phyloP scores from a whole-genome alignment of 2,888 invertebrate genomes.

The Cosmorhoe ocellata region DNA sequence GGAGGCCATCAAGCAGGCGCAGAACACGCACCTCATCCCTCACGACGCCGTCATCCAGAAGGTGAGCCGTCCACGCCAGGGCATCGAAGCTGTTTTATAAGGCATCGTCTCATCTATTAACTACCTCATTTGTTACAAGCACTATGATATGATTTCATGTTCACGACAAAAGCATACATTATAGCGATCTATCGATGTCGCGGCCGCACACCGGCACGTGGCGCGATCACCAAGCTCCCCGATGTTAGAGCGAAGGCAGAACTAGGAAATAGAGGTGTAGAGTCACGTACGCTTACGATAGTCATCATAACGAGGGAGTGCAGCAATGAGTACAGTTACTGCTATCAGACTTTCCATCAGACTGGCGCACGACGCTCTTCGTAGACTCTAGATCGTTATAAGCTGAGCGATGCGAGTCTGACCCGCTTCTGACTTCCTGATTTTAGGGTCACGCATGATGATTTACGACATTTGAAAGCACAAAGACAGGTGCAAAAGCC shows the following conservation, averaged over 20 bases:
- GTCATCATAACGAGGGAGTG: slow-evolving; percentile 5
- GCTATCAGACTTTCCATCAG: slow-evolving; percentile 13
- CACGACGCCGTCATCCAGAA: slow-evolving; percentile 94
- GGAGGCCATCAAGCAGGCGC: slow-evolving; percentile 93
- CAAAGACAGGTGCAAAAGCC: no score
- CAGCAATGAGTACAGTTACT: slow-evolving; percentile 1
- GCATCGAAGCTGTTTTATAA: background rate
- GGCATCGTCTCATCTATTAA: no score
- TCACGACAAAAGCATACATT: no score
- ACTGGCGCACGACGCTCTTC: background rate
- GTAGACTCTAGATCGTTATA: slow-evolving; percentile 1
- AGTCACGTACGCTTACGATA: background rate
- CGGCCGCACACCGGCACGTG: no score
- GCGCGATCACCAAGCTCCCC: no score
- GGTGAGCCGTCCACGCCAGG: slow-evolving; percentile 58
- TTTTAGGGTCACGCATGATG: no score
- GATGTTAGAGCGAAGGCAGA: no score
- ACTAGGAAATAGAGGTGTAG: no score
- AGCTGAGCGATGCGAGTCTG: background rate
- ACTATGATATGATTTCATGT: no score
- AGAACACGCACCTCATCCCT: slow-evolving; percentile 92
- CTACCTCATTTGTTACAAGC: no score
- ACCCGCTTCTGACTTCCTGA: background rate
- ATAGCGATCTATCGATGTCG: no score
- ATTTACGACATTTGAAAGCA: no score